Evolutionary conservation across 2,113 vertebrate genomes (phyloP), one percentile per base, ranked within the genome.

Genomic region (Bufo bufo): DNA sequence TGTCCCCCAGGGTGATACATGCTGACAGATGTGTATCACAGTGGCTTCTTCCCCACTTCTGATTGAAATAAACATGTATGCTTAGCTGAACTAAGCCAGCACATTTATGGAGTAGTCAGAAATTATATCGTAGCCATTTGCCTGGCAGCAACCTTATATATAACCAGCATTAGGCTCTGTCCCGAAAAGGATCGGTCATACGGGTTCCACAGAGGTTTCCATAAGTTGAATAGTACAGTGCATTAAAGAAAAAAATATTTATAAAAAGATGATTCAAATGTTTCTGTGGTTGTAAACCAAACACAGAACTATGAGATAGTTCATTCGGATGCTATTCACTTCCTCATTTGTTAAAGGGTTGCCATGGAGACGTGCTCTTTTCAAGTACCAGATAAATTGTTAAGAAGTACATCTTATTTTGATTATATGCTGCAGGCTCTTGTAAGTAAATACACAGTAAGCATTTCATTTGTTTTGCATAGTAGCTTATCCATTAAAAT

Each of bases 301-400:
- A 89, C 90, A 90, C 91, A 92, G 90, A 89, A 90, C 91, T 91
- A 59, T 78, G 89, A 89, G 90, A 79, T 89, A 14, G 0, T 91
- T 93, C 91, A 91, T 91, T 90, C 86, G 79, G 81, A 90, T 75
- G 74, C 85, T 86, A 61, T 93, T 92, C 77, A 2, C 85, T 88
- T 33, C 33, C 89, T 92, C 93, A 90, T 93, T 93, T 92, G 90
- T 93, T 91, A 91, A 90, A 88, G 50, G 2, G 90, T 94, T 94
- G 77, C 89, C 89, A 92, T 93, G 91, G 91, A 78, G 92, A 93
- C 92, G 66, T 77, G 90, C 91, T 90, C 77, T 90, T 92, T 94
- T 93, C 90, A 92, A 94, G 90, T 91, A 91, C 23, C 23, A 87
- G 92, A 86, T 89, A 92, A 93, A 92, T 92, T 90, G 89, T 78